Evolutionary conservation across 1,140 invertebrate species (phyloP).

Genomic region (Euwallacea similis): DNA sequence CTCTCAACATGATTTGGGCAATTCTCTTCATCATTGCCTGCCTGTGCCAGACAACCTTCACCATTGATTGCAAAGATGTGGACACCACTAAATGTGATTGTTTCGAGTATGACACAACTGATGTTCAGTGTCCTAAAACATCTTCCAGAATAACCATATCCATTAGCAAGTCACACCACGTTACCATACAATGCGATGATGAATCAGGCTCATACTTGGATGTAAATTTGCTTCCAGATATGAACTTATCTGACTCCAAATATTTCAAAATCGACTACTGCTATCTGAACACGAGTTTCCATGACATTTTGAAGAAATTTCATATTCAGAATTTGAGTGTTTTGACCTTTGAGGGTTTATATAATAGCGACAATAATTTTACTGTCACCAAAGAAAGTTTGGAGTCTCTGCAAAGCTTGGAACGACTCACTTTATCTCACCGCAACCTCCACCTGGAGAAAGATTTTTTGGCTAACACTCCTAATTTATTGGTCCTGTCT

Average conservation of each 20-base stretch:
- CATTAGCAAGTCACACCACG: neutral
- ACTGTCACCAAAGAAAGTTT: slow-evolving; percentile 13
- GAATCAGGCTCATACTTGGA: neutral
- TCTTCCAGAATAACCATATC: slow-evolving; percentile 5
- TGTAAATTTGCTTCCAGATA: slow-evolving; percentile 7
- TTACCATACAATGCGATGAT: slow-evolving; percentile 10
- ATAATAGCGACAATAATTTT: neutral
- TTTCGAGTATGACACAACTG: neutral
- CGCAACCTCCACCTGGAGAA: slow-evolving; percentile 1
- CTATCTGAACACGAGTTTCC: slow-evolving; percentile 15
- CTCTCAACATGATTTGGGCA: too few relatives aligned
- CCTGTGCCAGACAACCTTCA: too few relatives aligned
- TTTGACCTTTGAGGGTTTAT: slow-evolving; percentile 6
- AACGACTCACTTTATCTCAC: slow-evolving; percentile 9
- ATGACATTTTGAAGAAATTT: slow-evolving; percentile 11
- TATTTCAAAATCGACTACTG: slow-evolving; percentile 23
- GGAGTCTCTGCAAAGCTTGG: slow-evolving; percentile 3
- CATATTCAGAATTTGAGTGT: slow-evolving; percentile 9
- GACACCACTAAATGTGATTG: neutral
- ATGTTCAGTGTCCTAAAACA: slow-evolving; percentile 12
- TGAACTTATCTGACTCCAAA: slow-evolving; percentile 3
- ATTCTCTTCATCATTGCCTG: too few relatives aligned
- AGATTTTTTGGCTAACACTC: slow-evolving; percentile 23
- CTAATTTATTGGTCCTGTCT: slow-evolving; percentile 8
- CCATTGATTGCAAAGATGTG: too few relatives aligned